Conservation (phyloP, 1,140 invertebrate genomes). For the Ganaspis sp. region DNA sequence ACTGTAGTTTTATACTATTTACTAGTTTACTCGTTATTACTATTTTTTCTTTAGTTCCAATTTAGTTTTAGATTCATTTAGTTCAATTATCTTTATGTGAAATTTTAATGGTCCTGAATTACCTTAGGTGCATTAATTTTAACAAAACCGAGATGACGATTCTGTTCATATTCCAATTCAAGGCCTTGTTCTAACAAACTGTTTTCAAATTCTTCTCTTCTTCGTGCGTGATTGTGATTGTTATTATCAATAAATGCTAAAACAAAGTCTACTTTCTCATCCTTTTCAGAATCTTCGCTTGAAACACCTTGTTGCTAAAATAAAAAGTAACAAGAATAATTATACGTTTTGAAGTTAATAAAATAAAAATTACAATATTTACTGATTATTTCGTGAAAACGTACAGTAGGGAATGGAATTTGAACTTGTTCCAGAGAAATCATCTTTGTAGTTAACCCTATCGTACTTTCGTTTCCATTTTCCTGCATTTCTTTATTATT, state of each 20-base stretch:
- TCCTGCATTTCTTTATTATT: background rate
- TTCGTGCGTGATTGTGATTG: constrained; percentile 69
- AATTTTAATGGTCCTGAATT: too few relatives aligned
- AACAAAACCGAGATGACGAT: constrained; percentile 80
- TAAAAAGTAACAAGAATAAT: background rate
- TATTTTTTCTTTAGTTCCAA: too few relatives aligned
- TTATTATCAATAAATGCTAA: constrained; percentile 79
- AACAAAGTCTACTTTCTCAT: constrained; percentile 81
- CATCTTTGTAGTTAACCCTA: constrained; percentile 8
- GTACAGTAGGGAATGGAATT: constrained; percentile 10
- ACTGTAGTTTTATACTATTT: too few relatives aligned
- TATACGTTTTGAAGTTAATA: background rate
- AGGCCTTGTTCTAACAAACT: constrained; percentile 80
- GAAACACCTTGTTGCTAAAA: background rate
- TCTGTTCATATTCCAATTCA: constrained; percentile 79
- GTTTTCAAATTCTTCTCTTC: constrained; percentile 78
- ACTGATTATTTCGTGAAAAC: too few relatives aligned
- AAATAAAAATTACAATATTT: too few relatives aligned
- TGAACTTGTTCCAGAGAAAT: constrained; percentile 5
- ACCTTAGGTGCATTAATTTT: constrained; percentile 87
- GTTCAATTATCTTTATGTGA: too few relatives aligned
- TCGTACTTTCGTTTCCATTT: background rate
- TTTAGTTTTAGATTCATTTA: too few relatives aligned
- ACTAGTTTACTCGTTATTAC: too few relatives aligned
- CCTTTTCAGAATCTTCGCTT: constrained; percentile 42